Conservation (phyloP, 2,113 vertebrate species). For the Paramisgurnus dabryanus region DNA sequence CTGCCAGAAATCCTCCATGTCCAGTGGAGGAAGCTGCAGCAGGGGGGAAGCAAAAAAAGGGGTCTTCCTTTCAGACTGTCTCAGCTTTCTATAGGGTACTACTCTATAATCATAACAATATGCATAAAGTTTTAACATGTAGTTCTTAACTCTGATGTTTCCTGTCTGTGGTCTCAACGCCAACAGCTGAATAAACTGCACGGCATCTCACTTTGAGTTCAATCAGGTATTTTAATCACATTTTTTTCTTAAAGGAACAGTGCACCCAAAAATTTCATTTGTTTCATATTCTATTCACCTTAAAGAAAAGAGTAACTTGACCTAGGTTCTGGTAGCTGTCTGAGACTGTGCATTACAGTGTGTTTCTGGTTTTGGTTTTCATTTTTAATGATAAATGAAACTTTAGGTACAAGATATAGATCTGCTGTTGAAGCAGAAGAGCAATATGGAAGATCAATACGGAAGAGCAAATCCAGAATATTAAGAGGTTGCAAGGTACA, state of each 20-base stretch:
- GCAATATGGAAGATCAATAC: conserved; percentile 75
- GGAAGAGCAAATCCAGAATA: conserved; percentile 81
- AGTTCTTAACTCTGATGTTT: background rate
- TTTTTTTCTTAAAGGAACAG: background rate
- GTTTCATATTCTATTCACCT: background rate
- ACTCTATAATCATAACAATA: background rate
- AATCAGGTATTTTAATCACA: background rate
- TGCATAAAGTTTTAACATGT: background rate
- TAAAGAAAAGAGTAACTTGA: conserved; percentile 83
- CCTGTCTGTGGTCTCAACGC: conserved; percentile 55
- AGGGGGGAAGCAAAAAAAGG: conserved; percentile 79
- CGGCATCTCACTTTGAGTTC: background rate
- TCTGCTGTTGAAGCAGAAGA: conserved; percentile 85
- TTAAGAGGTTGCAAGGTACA: conserved; percentile 78
- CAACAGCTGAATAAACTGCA: conserved; percentile 84
- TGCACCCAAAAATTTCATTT: background rate
- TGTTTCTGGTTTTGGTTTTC: background rate
- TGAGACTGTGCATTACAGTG: conserved; percentile 57
- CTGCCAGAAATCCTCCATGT: conserved; percentile 81
- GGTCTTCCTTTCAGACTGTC: conserved; percentile 84
- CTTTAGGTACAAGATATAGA: conserved; percentile 84
- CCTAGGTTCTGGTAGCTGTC: conserved; percentile 72
- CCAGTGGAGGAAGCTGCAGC: conserved; percentile 61
- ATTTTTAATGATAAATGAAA: background rate
- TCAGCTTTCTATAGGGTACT: conserved; percentile 81